Percentiles rank a stretch among this genome's conserved stretches.
phyloP scores from a whole-genome alignment of 2,797 vertebrate genomes.

The Simalia tracyae region DNA sequence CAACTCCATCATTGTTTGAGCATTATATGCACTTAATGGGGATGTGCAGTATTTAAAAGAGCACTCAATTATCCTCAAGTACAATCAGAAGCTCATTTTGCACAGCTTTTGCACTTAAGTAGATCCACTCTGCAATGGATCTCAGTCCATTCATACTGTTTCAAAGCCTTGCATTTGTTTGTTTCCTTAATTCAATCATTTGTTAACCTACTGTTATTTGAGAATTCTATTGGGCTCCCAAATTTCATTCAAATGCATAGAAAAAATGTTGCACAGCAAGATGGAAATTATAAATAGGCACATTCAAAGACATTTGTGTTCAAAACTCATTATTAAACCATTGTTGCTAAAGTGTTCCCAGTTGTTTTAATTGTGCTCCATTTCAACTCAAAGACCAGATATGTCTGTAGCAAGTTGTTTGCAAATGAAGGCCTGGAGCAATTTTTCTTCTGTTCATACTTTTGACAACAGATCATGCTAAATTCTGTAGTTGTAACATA shows the following conservation, averaged over 20 bases:
- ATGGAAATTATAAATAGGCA: background rate
- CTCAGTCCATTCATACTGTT: constrained; percentile 28
- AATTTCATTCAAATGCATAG: constrained; percentile 26
- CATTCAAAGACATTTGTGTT: constrained; percentile 3
- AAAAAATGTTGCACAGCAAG: constrained; percentile 7
- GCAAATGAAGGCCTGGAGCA: background rate
- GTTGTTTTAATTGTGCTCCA: background rate
- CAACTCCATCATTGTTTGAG: constrained; percentile 22
- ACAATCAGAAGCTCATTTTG: constrained; percentile 23
- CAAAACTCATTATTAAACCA: constrained; percentile 19
- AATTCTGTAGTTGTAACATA: background rate
- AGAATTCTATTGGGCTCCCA: constrained; percentile 26
- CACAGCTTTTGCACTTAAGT: constrained; percentile 33
- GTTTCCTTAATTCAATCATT: constrained; percentile 16
- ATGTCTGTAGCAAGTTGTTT: background rate
- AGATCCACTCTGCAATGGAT: constrained; percentile 17
- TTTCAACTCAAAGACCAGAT: background rate
- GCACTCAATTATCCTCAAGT: constrained; percentile 40
- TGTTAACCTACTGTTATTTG: constrained; percentile 22
- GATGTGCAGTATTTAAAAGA: constrained; percentile 41
- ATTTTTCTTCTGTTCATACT: background rate
- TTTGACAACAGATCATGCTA: background rate
- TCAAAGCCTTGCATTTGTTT: constrained; percentile 34
- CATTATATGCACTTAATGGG: constrained; percentile 27
- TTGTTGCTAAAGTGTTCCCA: background rate